These are phyloP conservation scores for Maniola hyperantus DNA, from an alignment of 2,888 invertebrate genomes.

Conservation along the genomic window DNA sequence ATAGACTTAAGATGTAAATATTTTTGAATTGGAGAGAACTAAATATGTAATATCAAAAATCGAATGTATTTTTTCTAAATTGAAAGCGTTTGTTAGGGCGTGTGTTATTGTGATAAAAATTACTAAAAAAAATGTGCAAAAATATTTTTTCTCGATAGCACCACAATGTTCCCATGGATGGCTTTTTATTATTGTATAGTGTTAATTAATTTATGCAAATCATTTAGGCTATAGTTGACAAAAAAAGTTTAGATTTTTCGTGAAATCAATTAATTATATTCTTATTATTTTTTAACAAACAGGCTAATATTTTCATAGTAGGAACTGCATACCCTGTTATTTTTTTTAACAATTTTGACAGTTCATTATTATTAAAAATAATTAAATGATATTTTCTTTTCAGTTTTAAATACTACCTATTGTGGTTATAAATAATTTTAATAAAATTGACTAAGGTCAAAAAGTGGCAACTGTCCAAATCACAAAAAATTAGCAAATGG, in stretches of 20 bases:
- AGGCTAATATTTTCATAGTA: conserved; percentile 20
- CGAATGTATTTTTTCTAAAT: conserved; percentile 56
- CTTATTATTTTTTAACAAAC: conserved; percentile 3
- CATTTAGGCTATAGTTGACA: conserved; percentile 32
- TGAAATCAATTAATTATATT: conserved; percentile 9
- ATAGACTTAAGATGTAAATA: conserved; percentile 56
- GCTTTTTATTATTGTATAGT: conserved; percentile 41
- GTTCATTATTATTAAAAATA: neutral
- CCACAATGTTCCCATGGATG: conserved; percentile 49
- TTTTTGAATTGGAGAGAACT: conserved; percentile 45
- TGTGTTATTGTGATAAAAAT: conserved; percentile 50
- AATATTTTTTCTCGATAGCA: conserved; percentile 55
- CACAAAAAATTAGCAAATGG: neutral
- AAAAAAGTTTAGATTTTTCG: conserved; percentile 24
- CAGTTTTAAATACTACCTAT: neutral
- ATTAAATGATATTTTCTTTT: neutral
- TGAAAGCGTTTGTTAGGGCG: conserved; percentile 47
- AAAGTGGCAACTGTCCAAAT: neutral
- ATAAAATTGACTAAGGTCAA: too few species aligned
- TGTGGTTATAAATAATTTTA: too few species aligned
- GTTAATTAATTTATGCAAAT: conserved; percentile 41
- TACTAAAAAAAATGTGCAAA: conserved; percentile 48
- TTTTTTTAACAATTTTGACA: neutral
- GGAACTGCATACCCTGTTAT: neutral
- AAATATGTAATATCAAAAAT: conserved; percentile 44